phyloP scores from a whole-genome alignment of 2,888 invertebrate genomes.

The Diarsia dahlii region DNA sequence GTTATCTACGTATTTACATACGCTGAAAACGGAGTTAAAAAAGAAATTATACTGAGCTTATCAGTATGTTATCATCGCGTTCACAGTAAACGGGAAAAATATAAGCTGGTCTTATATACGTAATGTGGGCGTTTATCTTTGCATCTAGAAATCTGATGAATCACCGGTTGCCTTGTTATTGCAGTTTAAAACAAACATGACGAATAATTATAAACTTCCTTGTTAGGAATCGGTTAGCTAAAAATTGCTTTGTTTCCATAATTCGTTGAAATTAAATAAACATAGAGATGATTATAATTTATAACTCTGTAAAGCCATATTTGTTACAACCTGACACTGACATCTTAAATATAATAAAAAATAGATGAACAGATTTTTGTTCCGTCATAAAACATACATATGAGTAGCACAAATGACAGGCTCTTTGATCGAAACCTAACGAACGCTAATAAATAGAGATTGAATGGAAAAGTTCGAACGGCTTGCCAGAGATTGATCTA shows the following conservation, averaged over 20 bases:
- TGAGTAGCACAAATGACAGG: neutral
- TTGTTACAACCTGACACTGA: too few relatives aligned
- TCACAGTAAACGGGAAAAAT: conserved; percentile 2
- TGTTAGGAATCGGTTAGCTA: neutral
- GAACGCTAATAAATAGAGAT: conserved; percentile 34
- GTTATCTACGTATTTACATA: conserved; percentile 16
- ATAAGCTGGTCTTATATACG: neutral
- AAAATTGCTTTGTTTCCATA: neutral
- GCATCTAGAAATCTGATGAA: conserved; percentile 32
- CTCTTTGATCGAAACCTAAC: neutral
- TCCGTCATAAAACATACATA: neutral
- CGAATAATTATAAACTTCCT: conserved; percentile 24
- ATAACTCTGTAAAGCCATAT: too few relatives aligned
- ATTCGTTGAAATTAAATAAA: neutral
- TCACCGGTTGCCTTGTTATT: conserved; percentile 13
- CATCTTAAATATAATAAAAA: too few relatives aligned
- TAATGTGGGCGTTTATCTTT: conserved; percentile 28
- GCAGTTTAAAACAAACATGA: neutral
- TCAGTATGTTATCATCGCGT: conserved; percentile 21
- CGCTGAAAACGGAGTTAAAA: neutral
- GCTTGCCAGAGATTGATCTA: conserved; percentile 3
- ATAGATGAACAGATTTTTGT: neutral
- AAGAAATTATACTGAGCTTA: conserved; percentile 28
- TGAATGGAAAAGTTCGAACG: conserved; percentile 30
- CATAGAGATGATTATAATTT: too few relatives aligned